Evolutionary conservation across 2,113 vertebrate species (phyloP), one percentile per base, ranked within the genome.

Genomic region (Ptychochromis oligacanthus): DNA sequence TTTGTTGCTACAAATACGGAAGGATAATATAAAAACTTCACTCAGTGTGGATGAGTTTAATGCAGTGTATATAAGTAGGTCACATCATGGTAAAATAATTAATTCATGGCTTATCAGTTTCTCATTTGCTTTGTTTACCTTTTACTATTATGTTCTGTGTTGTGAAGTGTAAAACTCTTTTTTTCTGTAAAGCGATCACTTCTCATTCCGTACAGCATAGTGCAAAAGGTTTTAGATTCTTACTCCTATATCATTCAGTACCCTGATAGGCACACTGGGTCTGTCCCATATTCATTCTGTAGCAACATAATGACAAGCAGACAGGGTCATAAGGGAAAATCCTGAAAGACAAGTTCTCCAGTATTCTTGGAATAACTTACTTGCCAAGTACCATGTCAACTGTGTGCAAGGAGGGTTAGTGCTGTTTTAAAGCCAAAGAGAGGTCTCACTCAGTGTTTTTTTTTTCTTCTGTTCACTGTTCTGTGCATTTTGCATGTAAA

Each of bases 1-100:
- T 83, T 83, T 78, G 22, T 76, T 62, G 64, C 74, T 75, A 79
- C 24, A 82, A 77, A 81, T 9, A 14, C 7, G 49, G 62, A 67
- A 79, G 34, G 13, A 79, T 75, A 8, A 79, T 60, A 74, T 61
- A 61, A 31, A 67, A 67, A 80, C 76, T 22, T n/a, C 12, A 52
- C 6, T 52, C 6, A 18, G 2, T 52, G 17, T 7, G 49, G 49
- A 52, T 52, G 49, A 52, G 15, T 70, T 24, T 52, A 49, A 17
- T 31, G 7, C 15, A 31, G 65, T 52, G 65, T 70, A 17, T 70
- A 24, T 15, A 70, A 70, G 40, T 70, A 13, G 65, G 65, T 70
- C 65, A 52, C 18, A 70, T 4, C 1, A 3, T 70, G 43, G 1
- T 28, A 70, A 15, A 70, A 31, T 24, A 26, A 28, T 70, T 52